Evolutionary conservation across 2,113 vertebrate species (phyloP).

Genomic region (Hyaena hyaena): DNA sequence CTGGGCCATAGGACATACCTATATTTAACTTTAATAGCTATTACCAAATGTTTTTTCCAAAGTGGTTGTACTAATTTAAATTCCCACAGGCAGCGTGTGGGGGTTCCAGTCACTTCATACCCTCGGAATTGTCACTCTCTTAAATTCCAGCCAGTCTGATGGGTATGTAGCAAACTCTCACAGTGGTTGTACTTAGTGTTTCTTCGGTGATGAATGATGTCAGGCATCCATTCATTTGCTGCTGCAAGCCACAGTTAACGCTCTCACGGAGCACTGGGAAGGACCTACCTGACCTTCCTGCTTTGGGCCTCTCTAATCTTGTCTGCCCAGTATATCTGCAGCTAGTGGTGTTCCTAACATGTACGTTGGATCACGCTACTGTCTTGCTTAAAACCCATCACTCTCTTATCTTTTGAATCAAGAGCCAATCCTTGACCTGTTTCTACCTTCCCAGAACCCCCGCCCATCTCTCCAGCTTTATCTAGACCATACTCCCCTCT

Average conservation of each 20-base stretch:
- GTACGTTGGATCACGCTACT: background rate
- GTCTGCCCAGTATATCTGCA: background rate
- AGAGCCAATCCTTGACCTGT: background rate
- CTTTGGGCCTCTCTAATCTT: background rate
- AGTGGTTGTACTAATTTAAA: background rate
- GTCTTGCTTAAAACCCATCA: background rate
- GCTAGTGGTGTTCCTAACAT: background rate
- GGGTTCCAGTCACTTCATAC: background rate
- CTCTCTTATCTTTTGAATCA: background rate
- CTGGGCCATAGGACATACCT: background rate
- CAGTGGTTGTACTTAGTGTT: background rate
- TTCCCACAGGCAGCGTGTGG: background rate
- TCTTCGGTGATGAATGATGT: background rate
- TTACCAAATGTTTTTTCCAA: background rate
- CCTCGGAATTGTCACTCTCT: background rate
- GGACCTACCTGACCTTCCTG: background rate
- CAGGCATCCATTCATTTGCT: background rate
- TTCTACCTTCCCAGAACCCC: background rate
- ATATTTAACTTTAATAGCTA: slow-evolving; percentile 30
- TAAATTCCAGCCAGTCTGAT: background rate
- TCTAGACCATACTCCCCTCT: background rate
- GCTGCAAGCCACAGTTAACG: background rate
- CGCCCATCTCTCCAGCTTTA: background rate
- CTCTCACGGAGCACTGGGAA: background rate
- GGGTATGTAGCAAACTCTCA: background rate